phyloP scores from a whole-genome alignment of 2,113 vertebrate species.

The Vidua chalybeata region DNA sequence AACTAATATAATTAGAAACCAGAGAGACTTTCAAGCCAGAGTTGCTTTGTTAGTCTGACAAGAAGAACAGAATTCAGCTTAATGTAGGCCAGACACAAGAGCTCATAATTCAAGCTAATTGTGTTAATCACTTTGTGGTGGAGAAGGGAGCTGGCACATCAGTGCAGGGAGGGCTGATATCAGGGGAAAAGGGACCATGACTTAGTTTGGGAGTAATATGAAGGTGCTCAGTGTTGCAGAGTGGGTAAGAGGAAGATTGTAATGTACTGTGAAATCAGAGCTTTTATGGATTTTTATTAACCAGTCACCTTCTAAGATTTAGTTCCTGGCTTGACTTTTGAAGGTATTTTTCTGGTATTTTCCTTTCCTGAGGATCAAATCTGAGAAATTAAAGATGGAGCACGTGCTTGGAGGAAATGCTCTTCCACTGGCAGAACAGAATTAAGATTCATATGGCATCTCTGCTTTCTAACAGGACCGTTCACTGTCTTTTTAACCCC shows the following conservation, averaged over 20 bases:
- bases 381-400: not conserved
- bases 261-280: not conserved
- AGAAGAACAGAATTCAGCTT: not conserved
- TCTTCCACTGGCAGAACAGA: not conserved
- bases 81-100: not conserved
- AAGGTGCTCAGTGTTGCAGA: not conserved
- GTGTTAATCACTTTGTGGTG: not conserved
- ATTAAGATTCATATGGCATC: not conserved
- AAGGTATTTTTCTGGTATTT: not conserved
- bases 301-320: not conserved
- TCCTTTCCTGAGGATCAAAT: not conserved
- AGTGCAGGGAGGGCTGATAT: accelerated
- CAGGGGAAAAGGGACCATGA: not conserved
- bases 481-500: not conserved
- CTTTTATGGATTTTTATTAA: not conserved
- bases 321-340: not conserved
- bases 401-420: not conserved
- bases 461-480: not conserved
- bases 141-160: not conserved
- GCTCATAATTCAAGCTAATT: not conserved
- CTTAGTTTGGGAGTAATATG: not conserved
- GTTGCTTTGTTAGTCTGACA: not conserved
- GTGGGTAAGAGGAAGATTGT: not conserved
- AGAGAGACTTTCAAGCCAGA: not conserved
- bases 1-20: not conserved